phyloP scores from a whole-genome alignment of 2,888 invertebrate genomes.

The Drosophila testacea region DNA sequence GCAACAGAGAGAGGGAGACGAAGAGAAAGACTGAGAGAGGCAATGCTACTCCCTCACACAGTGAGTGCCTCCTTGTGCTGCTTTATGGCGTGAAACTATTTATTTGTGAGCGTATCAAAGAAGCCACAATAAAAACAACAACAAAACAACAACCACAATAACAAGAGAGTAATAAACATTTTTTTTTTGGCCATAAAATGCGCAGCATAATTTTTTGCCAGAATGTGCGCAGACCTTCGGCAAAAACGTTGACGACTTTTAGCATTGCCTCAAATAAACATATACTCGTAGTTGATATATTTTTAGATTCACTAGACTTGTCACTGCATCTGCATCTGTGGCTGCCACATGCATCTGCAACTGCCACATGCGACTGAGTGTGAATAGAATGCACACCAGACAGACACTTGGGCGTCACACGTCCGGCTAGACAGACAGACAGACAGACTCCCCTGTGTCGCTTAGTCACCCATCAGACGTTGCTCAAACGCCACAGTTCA shows the following conservation, averaged over 20 bases:
- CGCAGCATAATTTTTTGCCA: conserved; percentile 60
- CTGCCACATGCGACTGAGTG: conserved; percentile 21
- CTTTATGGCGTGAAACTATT: conserved; percentile 78
- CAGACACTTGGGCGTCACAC: conserved; percentile 22
- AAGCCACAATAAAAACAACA: conserved; percentile 57
- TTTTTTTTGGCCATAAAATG: conserved; percentile 65
- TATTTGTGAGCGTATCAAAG: conserved; percentile 79
- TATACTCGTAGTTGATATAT: conserved; percentile 56
- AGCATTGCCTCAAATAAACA: conserved; percentile 67
- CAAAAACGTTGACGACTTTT: conserved; percentile 49
- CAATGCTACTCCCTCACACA: background rate
- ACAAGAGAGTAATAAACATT: conserved; percentile 39
- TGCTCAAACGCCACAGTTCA: conserved; percentile 63
- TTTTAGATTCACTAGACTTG: conserved; percentile 57
- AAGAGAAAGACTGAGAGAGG: background rate
- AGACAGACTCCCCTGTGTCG: conserved; percentile 39
- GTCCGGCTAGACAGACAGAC: conserved; percentile 11
- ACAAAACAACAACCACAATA: conserved; percentile 25
- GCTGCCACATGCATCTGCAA: conserved; percentile 25
- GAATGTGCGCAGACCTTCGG: conserved; percentile 67
- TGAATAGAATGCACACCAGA: conserved; percentile 40
- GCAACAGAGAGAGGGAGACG: background rate
- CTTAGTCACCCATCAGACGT: conserved; percentile 56
- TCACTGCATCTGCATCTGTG: conserved; percentile 24
- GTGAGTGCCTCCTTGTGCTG: conserved; percentile 11